Conservation (phyloP, 2,797 vertebrate species). For the Telmatherina bonti region DNA sequence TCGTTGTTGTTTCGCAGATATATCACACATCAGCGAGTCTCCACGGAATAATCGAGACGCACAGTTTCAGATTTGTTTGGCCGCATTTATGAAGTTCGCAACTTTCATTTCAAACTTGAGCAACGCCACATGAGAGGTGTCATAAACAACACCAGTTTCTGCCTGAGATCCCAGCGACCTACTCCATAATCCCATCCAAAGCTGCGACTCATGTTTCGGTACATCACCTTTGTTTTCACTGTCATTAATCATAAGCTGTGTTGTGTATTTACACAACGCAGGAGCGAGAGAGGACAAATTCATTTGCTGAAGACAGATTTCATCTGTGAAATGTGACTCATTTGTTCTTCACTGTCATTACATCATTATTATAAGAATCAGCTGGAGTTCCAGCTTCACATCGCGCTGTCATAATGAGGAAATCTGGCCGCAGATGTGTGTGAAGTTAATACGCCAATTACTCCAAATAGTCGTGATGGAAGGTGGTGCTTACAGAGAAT, state of each 20-base stretch:
- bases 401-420: no score
- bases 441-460: background rate
- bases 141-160: background rate
- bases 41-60: background rate
- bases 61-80: background rate
- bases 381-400: no score
- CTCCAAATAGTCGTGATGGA: background rate
- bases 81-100: background rate
- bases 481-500: background rate
- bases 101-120: conserved; percentile 1
- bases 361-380: no score
- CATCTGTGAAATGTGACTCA: no score
- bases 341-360: no score
- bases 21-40: background rate
- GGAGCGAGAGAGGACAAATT: background rate
- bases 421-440: background rate
- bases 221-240: conserved; percentile 29
- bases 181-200: conserved; percentile 19
- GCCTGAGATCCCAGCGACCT: conserved; percentile 23
- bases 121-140: background rate
- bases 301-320: conserved; percentile 3
- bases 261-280: background rate
- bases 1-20: background rate
- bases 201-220: conserved; percentile 30
- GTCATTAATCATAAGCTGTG: conserved; percentile 13